Evolutionary conservation across 2,888 invertebrate genomes (phyloP).

Genomic region (Drosophila buzzatii): DNA sequence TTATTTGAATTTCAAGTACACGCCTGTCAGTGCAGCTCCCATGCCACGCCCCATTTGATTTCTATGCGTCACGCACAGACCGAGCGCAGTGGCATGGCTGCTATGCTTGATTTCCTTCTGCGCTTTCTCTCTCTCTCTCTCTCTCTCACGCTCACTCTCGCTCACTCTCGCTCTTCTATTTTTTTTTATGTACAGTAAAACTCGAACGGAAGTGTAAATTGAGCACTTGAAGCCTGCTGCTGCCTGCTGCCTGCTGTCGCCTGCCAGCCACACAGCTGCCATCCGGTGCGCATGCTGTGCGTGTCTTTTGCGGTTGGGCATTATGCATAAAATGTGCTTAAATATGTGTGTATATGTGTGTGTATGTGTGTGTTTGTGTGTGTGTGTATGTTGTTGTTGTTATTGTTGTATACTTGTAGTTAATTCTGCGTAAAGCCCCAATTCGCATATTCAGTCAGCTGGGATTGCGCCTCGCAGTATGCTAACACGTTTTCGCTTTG

Average conservation of each 20-base stretch:
- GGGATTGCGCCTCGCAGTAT: constrained; percentile 72
- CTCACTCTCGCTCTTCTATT: not conserved
- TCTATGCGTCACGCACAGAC: constrained; percentile 47
- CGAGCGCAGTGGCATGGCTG: not conserved
- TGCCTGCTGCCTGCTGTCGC: constrained; percentile 6
- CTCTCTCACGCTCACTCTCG: not conserved
- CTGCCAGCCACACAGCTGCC: constrained; percentile 40
- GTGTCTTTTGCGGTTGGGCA: constrained; percentile 49
- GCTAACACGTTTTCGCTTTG: constrained; percentile 55
- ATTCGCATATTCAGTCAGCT: constrained; percentile 68
- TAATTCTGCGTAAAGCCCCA: constrained; percentile 54
- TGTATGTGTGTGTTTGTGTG: not conserved
- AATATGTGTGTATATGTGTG: not conserved
- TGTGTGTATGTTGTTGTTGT: constrained; percentile 11
- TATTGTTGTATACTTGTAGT: constrained; percentile 52
- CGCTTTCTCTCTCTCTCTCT: not conserved
- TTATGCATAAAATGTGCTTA: constrained; percentile 58
- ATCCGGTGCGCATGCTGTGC: constrained; percentile 47
- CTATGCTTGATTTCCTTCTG: constrained; percentile 2
- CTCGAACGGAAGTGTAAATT: constrained; percentile 73
- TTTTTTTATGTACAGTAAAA: constrained; percentile 19
- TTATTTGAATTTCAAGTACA: constrained; percentile 71
- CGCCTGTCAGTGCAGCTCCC: constrained; percentile 18
- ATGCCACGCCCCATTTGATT: constrained; percentile 2
- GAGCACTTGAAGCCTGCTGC: constrained; percentile 70